Evolutionary conservation across 2,888 invertebrate species (phyloP), one percentile per base, ranked within the genome.

Genomic region (Thereva unica): DNA sequence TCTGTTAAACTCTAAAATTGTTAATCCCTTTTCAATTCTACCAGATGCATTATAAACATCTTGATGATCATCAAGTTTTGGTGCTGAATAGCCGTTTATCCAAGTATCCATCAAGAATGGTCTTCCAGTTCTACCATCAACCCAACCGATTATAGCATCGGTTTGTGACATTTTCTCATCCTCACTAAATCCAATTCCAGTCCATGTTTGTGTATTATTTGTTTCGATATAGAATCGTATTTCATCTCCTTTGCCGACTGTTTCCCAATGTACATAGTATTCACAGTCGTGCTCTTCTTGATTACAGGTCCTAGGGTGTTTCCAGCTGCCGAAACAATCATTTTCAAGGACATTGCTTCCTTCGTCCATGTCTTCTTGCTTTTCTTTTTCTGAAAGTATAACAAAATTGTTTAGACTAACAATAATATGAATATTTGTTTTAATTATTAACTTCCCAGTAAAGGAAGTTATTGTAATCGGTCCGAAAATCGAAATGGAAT

Each of bases 31-130:
- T 3, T 86, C 84, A 49, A 89, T 85, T 68, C 84, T 84, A 10
- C 93, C 94, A 0, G 85, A 83, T 10, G 85, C 84, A 75, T 89
- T 87, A 72, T 83, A 83, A 56, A 93, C 84, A 77, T 93, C 90
- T 82, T 95, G 94, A 0, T 85, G 84, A 0, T 82, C 79, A 78
- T 93, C 93, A 9, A 91, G 80, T 7, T 87, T 80, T 0, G 93
- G 92, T 6, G 89, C 84, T 2, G 86, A 86, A 82, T 94, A 94
- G 0, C 92, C 92, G 65, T 84, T 84, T 67, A 94, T 87, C 91
- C 91, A 95, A 0, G 92, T 91, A 78, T 95, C 95, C 91, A 93
- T 92, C 34, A 95, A 79, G 82, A 93, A 93, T 1, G 91, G 89
- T 0, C 92, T 84, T 0, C 91, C 91, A 5, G 85, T 85, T 59